Percentiles rank a stretch among this genome's conserved stretches.
These are phyloP conservation scores for Bagarius yarrelli DNA, from an alignment of 2,113 vertebrate genomes.

Conservation along the genomic window DNA sequence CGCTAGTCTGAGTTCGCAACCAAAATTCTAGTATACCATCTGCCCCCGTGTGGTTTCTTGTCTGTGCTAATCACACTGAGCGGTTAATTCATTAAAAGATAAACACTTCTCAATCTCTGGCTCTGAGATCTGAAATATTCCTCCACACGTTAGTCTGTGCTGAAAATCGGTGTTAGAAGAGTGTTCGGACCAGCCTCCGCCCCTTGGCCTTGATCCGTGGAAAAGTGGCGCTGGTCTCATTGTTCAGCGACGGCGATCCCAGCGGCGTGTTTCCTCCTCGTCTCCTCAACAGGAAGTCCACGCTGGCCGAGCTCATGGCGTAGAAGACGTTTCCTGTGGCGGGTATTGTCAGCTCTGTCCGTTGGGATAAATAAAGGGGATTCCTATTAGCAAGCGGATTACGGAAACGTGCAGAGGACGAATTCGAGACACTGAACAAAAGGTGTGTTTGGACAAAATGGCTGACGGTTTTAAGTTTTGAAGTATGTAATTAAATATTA, in stretches of 20 bases:
- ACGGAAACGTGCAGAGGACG: too few relatives aligned
- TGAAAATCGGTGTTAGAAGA: constrained; percentile 63
- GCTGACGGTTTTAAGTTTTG: too few relatives aligned
- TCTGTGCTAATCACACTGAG: background rate
- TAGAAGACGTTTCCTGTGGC: constrained; percentile 86
- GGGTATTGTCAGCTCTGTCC: constrained; percentile 80
- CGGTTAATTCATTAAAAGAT: background rate
- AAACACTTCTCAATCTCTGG: too few relatives aligned
- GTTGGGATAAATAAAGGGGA: constrained; percentile 14
- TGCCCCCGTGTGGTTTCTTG: background rate
- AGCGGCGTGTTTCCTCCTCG: constrained; percentile 63
- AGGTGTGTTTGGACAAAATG: too few relatives aligned
- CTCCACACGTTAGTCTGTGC: background rate
- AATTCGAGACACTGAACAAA: too few relatives aligned
- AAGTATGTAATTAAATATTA: too few relatives aligned
- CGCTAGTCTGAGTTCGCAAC: background rate
- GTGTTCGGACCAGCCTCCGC: constrained; percentile 75
- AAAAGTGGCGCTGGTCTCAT: constrained; percentile 79
- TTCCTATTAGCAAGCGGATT: background rate
- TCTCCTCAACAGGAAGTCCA: constrained; percentile 80
- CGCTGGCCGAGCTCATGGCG: constrained; percentile 83
- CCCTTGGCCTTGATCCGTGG: constrained; percentile 87
- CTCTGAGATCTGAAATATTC: background rate
- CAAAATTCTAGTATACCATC: background rate
- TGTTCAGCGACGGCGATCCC: constrained; percentile 60